Percentiles rank a stretch among this genome's conserved stretches.
Evolutionary conservation across 2,797 vertebrate genomes (phyloP).

Genomic region (Liparis tanakae): DNA sequence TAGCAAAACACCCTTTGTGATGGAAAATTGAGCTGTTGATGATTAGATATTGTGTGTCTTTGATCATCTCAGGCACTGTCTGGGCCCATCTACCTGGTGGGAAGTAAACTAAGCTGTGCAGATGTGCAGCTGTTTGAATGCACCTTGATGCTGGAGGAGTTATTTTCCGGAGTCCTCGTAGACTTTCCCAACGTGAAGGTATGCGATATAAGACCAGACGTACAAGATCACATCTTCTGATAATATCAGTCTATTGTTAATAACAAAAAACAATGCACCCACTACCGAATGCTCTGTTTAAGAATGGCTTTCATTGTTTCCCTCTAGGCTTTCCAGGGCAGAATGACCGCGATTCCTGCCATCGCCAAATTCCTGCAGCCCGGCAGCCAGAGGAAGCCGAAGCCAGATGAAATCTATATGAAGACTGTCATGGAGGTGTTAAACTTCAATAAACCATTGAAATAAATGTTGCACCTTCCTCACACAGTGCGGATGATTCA

Average conservation of each 20-base stretch:
- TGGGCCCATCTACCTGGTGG: conserved; percentile 85
- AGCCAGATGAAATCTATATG: conserved; percentile 64
- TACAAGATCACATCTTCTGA: background rate
- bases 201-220: background rate
- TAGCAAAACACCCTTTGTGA: background rate
- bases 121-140: conserved; percentile 89
- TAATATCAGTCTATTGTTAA: background rate
- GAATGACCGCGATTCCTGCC: conserved; percentile 79
- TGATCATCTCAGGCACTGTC: conserved; percentile 79
- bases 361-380: conserved; percentile 88
- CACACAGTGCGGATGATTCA: background rate
- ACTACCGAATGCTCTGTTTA: background rate
- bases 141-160: conserved; percentile 87
- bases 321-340: conserved; percentile 87
- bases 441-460: background rate
- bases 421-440: conserved; percentile 73
- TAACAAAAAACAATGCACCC: background rate
- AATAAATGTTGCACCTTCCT: background rate
- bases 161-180: conserved; percentile 78
- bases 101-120: conserved; percentile 85
- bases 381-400: conserved; percentile 86
- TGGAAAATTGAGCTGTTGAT: background rate
- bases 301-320: background rate
- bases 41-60: background rate
- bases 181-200: conserved; percentile 78